phyloP scores from a whole-genome alignment of 1,140 invertebrate genomes.

The Drosophila obscura region DNA sequence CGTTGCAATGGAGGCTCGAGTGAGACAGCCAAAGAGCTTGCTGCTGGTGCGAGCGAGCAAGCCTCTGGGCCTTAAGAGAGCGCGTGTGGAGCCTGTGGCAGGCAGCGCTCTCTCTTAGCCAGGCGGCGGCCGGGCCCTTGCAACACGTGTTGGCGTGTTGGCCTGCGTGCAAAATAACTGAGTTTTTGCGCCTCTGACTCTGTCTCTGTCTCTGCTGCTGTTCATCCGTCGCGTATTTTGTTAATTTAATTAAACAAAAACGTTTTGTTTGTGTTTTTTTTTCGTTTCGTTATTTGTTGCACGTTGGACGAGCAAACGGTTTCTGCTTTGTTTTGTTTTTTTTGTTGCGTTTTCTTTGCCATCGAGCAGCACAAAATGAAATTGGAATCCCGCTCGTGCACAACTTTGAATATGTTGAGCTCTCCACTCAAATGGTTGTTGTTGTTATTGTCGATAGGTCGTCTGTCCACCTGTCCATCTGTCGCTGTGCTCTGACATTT shows the following conservation, averaged over 20 bases:
- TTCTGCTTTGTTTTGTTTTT: conserved; percentile 55
- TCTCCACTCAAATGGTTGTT: conserved; percentile 18
- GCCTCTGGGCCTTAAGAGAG: conserved; percentile 33
- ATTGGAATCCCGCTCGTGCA: conserved; percentile 65
- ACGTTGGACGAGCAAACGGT: conserved; percentile 21
- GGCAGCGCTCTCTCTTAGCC: conserved; percentile 37
- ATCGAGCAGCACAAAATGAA: conserved; percentile 45
- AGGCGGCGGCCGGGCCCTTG: conserved; percentile 22
- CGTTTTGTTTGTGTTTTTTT: conserved; percentile 78
- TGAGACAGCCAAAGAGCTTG: conserved; percentile 10
- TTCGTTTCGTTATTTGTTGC: conserved; percentile 29
- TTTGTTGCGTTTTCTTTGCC: conserved; percentile 22
- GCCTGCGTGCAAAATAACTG: conserved; percentile 70
- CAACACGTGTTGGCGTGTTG: conserved; percentile 64
- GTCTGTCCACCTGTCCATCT: conserved; percentile 22
- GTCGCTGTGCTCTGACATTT: conserved; percentile 46
- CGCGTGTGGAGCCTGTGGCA: conserved; percentile 11
- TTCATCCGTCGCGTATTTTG: conserved; percentile 73
- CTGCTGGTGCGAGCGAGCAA: conserved; percentile 8
- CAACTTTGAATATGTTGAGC: conserved; percentile 79
- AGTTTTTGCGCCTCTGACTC: conserved; percentile 54
- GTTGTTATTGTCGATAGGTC: conserved; percentile 40
- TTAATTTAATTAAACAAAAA: conserved; percentile 82
- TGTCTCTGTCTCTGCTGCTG: not conserved
- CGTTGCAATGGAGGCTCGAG: conserved; percentile 32